Conservation (phyloP, 2,888 invertebrate species). For the Lycaena phlaeas region DNA sequence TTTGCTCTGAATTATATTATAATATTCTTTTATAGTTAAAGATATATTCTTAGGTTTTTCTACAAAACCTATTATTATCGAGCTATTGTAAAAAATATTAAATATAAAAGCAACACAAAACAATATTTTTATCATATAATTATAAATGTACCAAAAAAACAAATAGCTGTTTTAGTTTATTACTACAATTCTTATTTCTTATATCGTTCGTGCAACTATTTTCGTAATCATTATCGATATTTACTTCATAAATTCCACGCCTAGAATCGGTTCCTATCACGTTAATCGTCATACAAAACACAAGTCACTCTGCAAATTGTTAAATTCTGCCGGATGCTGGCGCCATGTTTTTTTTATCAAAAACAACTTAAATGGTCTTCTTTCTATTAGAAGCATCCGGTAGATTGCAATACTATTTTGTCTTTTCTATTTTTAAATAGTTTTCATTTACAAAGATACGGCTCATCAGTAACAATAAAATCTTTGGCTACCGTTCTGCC, state of each 20-base stretch:
- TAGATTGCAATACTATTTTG: conserved; percentile 39
- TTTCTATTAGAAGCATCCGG: conserved; percentile 20
- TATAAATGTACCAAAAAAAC: not conserved
- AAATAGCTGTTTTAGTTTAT: not conserved
- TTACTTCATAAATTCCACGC: not conserved
- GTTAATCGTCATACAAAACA: conserved; percentile 8
- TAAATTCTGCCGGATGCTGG: conserved; percentile 28
- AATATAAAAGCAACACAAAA: no score
- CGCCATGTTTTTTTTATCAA: conserved; percentile 36
- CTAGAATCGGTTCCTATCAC: not conserved
- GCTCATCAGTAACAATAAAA: conserved; percentile 47
- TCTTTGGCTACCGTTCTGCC: conserved; percentile 61
- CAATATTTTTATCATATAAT: not conserved
- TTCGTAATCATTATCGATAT: not conserved
- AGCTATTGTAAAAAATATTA: no score
- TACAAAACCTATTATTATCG: no score
- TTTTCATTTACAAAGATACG: conserved; percentile 58
- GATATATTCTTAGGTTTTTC: no score
- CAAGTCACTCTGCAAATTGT: conserved; percentile 22
- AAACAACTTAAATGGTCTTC: conserved; percentile 7
- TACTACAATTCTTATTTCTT: not conserved
- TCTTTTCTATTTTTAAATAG: conserved; percentile 23
- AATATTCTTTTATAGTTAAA: no score
- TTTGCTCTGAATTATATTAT: no score
- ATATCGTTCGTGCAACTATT: not conserved